These are phyloP conservation scores for Platycheirus rosarum DNA, from an alignment of 2,888 invertebrate genomes.

Conservation along the genomic window DNA sequence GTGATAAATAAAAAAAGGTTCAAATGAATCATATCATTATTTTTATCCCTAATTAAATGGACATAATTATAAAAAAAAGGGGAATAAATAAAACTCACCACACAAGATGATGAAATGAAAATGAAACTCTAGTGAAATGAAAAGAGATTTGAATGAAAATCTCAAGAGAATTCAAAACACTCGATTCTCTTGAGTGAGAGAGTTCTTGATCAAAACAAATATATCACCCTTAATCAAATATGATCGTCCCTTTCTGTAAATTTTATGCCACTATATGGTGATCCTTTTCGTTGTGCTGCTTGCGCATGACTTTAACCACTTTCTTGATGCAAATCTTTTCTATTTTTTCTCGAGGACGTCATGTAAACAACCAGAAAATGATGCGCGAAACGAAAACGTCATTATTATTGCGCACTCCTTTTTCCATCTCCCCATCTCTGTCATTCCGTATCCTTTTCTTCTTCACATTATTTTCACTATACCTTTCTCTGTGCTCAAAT, in stretches of 20 bases:
- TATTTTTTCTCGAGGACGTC: conserved; percentile 38
- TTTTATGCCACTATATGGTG: conserved; percentile 13
- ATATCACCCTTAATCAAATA: conserved; percentile 11
- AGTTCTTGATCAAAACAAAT: conserved; percentile 14
- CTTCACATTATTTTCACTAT: conserved; percentile 33
- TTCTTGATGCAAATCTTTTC: conserved; percentile 54
- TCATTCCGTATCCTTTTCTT: conserved; percentile 40
- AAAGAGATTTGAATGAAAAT: conserved; percentile 4
- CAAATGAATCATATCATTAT: conserved; percentile 54
- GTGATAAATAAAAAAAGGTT: too few relatives aligned
- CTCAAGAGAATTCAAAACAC: conserved; percentile 15
- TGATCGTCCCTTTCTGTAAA: conserved; percentile 22
- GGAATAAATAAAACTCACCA: conserved; percentile 9
- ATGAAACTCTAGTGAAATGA: background rate
- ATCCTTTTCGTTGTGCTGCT: conserved; percentile 32
- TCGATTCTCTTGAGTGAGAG: conserved; percentile 27
- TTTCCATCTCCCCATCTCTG: background rate
- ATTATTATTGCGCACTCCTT: conserved; percentile 36
- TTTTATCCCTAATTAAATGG: conserved; percentile 24
- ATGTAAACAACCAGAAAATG: conserved; percentile 57
- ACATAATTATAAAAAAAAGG: too few relatives aligned
- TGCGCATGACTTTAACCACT: conserved; percentile 72
- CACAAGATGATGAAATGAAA: background rate
- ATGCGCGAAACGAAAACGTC: conserved; percentile 44
- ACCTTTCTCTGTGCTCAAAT: conserved; percentile 59